Evolutionary conservation across 2,113 vertebrate genomes (phyloP), one percentile per base, ranked within the genome.

Genomic region (Cardinalis cardinalis): DNA sequence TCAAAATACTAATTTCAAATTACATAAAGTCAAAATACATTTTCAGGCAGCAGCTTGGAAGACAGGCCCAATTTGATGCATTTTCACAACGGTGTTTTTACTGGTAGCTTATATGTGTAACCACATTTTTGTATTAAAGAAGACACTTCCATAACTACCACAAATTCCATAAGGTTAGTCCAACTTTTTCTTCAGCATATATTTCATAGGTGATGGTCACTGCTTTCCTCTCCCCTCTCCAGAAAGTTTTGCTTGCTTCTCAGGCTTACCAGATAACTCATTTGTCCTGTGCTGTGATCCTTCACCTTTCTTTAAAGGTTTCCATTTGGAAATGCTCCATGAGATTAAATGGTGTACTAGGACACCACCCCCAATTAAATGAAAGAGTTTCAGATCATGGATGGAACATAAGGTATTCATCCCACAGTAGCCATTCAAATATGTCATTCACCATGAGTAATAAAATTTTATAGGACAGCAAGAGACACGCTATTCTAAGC

Each of bases 351-450:
- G 23, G 34, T 2, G 1, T 32, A 18, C 10, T 48, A 76, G 46
- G 52, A 52, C 18, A 56, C n/a, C 40, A 49, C 61, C 17, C 36
- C 38, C 61, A 90, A 87, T 81, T 83, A 94, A 95, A 64, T 1
- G 3, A 25, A 51, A 66, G 71, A 21, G 12, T 74, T 92, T 87
- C 53, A 71, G 14, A 63, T 77, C 31, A 31, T 74, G 58, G 52
- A 40, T 78, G 70, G 92, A 94, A 77, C 90, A 88, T 94, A 95
- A 90, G 86, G 64, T 94, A 56, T 84, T 94, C 86, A 65, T 94
- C 76, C 73, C 83, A 81, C 61, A 78, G 80, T 60, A 44, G 59
- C 86, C 49, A 78, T 90, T 91, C 61, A 75, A 86, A 87, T 86
- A 43, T 77, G 72, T 86, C 58, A 75, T 80, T 86, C 69, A 84